Percentiles rank a stretch among this genome's conserved stretches.
Conservation (phyloP, 2,113 vertebrate genomes). For the Forbesichthys papilliferus region DNA sequence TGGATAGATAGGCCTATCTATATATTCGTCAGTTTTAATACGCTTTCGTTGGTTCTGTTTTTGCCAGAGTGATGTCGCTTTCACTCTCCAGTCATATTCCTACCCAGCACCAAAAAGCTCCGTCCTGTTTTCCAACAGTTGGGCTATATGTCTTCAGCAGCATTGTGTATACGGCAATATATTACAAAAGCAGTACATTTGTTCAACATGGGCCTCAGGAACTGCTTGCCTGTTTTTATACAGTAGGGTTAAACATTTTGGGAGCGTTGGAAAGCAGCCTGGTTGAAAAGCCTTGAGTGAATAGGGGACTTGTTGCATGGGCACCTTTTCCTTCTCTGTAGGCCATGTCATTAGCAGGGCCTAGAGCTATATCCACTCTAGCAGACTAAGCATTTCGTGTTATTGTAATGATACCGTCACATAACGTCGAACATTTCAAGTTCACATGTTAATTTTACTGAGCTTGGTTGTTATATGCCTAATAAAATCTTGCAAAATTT, state of each 20-base stretch:
- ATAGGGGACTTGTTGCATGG: conserved; percentile 89
- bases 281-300: conserved; percentile 86
- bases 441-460: not conserved
- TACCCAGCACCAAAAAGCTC: conserved; percentile 21
- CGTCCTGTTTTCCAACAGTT: conserved; percentile 1
- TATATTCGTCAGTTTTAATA: conserved; percentile 7
- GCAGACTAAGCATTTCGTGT: not conserved
- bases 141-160: not conserved
- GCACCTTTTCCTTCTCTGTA: conserved; percentile 42
- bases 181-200: not conserved
- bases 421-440: no score
- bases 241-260: conserved; percentile 9
- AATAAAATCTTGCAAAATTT: not conserved
- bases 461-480: not conserved
- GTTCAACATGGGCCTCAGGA: not conserved
- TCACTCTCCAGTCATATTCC: conserved; percentile 37
- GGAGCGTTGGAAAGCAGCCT: conserved; percentile 47
- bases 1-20: no score
- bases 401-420: no score
- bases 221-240: not conserved
- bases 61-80: conserved; percentile 41
- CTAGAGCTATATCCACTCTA: conserved; percentile 18
- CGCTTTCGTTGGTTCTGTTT: conserved; percentile 19
- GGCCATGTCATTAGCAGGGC: conserved; percentile 60
- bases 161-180: not conserved